phyloP scores from a whole-genome alignment of 2,888 invertebrate genomes.

The Drymonia ruficornis region DNA sequence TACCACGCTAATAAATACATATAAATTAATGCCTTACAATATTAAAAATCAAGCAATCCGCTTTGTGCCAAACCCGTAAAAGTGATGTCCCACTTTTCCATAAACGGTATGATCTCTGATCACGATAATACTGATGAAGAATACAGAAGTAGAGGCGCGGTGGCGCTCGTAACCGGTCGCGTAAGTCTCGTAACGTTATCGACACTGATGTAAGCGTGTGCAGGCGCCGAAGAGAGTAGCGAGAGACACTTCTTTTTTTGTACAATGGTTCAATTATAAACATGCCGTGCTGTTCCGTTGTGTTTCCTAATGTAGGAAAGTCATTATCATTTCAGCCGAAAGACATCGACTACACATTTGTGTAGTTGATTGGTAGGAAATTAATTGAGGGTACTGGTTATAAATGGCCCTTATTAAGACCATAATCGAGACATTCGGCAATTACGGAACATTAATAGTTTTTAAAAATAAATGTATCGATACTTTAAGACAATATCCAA shows the following conservation, averaged over 20 bases:
- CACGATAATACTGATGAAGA: slow-evolving; percentile 27
- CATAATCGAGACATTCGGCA: too few relatives aligned
- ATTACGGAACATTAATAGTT: too few relatives aligned
- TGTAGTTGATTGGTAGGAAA: too few relatives aligned
- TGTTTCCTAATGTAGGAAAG: neutral
- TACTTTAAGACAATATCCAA: too few relatives aligned
- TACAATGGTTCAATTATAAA: neutral
- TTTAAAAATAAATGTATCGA: too few relatives aligned
- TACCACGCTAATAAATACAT: too few relatives aligned
- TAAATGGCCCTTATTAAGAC: too few relatives aligned
- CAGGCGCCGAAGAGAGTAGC: slow-evolving; percentile 29
- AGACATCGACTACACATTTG: too few relatives aligned
- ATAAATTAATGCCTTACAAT: too few relatives aligned
- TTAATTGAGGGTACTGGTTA: too few relatives aligned
- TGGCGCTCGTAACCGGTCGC: slow-evolving; percentile 63
- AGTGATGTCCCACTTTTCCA: neutral
- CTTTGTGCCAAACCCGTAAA: neutral
- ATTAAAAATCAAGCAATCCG: neutral
- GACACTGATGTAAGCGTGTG: slow-evolving; percentile 68
- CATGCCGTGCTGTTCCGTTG: neutral
- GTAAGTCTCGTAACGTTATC: slow-evolving; percentile 66
- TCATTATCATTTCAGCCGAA: too few relatives aligned
- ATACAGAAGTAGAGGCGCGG: slow-evolving; percentile 42
- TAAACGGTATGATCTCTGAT: neutral
- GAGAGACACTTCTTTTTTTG: slow-evolving; percentile 3